Base-by-base conservation (phyloP, 2,113 vertebrate genomes). In the Notarius quadriscutis region DNA sequence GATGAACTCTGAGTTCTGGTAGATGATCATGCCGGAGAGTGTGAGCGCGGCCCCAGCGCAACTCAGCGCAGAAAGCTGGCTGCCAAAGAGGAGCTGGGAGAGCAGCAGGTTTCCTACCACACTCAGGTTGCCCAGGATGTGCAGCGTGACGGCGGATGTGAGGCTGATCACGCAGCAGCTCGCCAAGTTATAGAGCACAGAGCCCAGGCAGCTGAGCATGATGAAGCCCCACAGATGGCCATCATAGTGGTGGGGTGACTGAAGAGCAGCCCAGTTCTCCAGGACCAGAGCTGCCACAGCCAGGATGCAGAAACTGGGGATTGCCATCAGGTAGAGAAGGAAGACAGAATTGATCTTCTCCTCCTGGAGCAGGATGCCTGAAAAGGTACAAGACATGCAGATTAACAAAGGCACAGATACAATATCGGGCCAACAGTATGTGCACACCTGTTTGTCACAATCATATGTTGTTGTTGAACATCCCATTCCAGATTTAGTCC, bases 271-370 rank as follows among this genome's bases (percentile, higher is more conserved):
- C n/a, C 95, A 97, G 75, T 97, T 95, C 88, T 99, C 98, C 91
- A 99, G 93, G 0, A 94, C 92, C 91, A 98, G 92, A 0, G 98
- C 97, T 0, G 98, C 97, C 5, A 96, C 93, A 0, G 96, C 93
- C 89, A 99, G 93, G 94, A 99, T 97, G 93, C 95, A 97, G 87
- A 99, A 99, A 55, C 98, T 99, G 88, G 98, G 98, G 91, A 99
- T 95, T 74, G 98, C 97, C 87, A 97, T 99, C 93, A 98, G 93
- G 85, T 98, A 97, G 77, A 99, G 96, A 93, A 99, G 94, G 74
- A 96, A 96, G 85, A 98, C 95, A 0, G 97, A 97, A 0, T 97
- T 97, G 93, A 99, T 96, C 69, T 92, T 97, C 90, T 97, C 96
- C 86, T 99, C 97, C 93, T 98, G 97, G 22, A 99, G 95, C 88